These are phyloP conservation scores for Lucinisca nassula DNA, from an alignment of 2,888 invertebrate species.

Conservation along the genomic window DNA sequence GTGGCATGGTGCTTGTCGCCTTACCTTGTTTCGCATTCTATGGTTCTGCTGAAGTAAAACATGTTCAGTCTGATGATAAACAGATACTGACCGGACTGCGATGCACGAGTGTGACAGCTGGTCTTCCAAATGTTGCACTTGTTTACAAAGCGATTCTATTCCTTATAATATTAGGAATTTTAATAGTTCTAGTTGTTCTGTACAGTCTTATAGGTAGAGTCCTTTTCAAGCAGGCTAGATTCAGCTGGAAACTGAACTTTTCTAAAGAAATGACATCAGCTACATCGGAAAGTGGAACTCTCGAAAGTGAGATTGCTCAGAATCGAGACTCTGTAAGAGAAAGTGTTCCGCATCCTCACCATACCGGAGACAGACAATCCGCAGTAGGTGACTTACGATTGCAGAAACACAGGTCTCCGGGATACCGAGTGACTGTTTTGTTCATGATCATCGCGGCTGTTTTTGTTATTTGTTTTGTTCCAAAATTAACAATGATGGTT, in stretches of 20 bases:
- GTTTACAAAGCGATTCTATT: background rate
- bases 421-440: background rate
- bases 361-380: too few species aligned
- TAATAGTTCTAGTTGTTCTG: background rate
- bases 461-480: background rate
- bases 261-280: background rate
- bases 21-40: conserved; percentile 9
- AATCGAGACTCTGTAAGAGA: background rate
- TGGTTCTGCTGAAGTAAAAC: background rate
- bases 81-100: background rate
- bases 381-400: background rate
- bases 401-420: background rate
- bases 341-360: too few species aligned
- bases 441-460: conserved; percentile 11
- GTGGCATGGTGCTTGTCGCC: background rate
- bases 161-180: background rate
- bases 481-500: background rate
- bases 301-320: background rate
- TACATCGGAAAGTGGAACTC: background rate
- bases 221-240: background rate
- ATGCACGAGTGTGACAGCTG: conserved; percentile 6
- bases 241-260: background rate
- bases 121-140: background rate
- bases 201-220: background rate
- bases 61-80: background rate